Conservation (phyloP, 2,113 vertebrate genomes). For the Polypterus senegalus region DNA sequence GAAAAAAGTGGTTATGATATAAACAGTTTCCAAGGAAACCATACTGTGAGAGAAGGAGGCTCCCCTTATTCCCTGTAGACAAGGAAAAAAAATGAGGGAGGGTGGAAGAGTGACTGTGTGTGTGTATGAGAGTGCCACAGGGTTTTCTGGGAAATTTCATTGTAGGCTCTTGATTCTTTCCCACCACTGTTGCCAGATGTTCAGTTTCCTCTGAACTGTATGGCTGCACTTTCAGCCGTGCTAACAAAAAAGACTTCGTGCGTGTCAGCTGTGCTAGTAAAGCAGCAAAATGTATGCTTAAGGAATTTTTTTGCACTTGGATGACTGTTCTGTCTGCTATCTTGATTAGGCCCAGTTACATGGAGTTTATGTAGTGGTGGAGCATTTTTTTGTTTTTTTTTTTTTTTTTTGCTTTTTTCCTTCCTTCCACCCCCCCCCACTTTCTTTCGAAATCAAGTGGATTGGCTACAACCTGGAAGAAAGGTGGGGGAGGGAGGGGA, state of each 20-base stretch:
- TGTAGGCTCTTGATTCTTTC: conserved; percentile 39
- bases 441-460: neutral
- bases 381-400: neutral
- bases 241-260: neutral
- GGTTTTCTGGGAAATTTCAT: conserved; percentile 54
- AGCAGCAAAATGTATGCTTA: neutral
- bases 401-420: neutral
- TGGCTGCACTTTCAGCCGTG: conserved; percentile 16
- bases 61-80: conserved; percentile 41
- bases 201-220: conserved; percentile 33
- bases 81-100: conserved; percentile 38
- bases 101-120: conserved; percentile 28
- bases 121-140: conserved; percentile 34
- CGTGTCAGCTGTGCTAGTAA: conserved; percentile 32
- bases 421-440: no score
- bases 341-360: no score
- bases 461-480: neutral
- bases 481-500: neutral
- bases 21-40: conserved; percentile 63
- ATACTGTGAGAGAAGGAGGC: conserved; percentile 36
- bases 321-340: no score
- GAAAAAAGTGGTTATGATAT: conserved; percentile 49
- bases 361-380: no score
- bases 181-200: conserved; percentile 65
- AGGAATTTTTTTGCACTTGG: neutral